Percentiles rank a stretch among this genome's conserved stretches.
Conservation (phyloP, 2,797 vertebrate species). For the Falco rusticolus region DNA sequence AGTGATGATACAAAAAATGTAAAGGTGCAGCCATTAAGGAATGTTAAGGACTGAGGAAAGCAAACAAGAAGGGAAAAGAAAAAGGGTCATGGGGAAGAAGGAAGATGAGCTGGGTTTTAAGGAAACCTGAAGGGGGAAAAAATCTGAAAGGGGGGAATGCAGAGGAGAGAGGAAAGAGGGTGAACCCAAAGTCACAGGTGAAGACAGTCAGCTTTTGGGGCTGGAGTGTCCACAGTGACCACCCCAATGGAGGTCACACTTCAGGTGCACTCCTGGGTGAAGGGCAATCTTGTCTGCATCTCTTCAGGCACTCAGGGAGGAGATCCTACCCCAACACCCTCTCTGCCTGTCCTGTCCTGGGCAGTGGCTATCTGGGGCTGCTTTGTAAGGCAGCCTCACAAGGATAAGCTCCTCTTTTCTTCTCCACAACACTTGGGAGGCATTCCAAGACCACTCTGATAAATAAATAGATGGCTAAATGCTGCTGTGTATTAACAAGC, state of each 20-base stretch:
- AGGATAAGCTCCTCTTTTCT: neutral
- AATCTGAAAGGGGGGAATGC: neutral
- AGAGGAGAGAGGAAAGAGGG: neutral
- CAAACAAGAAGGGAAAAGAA: neutral
- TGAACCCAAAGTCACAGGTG: neutral
- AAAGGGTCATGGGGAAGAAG: neutral
- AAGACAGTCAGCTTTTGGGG: neutral
- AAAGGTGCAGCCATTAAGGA: neutral
- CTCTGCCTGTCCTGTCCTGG: neutral
- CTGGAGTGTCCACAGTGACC: neutral
- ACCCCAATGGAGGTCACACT: accelerated
- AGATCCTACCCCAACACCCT: neutral
- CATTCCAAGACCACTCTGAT: neutral
- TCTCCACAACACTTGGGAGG: neutral
- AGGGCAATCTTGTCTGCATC: too few relatives aligned
- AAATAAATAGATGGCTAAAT: neutral
- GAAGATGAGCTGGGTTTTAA: neutral
- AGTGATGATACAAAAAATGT: neutral
- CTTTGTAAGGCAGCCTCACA: neutral
- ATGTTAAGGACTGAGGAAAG: neutral
- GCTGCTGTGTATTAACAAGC: neutral
- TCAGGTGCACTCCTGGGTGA: neutral
- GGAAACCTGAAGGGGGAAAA: neutral
- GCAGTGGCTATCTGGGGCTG: neutral
- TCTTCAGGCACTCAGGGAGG: neutral